Percentiles rank a stretch among this genome's conserved stretches.
Conservation (phyloP, 1,140 invertebrate species). For the Trissolcus basalis region DNA sequence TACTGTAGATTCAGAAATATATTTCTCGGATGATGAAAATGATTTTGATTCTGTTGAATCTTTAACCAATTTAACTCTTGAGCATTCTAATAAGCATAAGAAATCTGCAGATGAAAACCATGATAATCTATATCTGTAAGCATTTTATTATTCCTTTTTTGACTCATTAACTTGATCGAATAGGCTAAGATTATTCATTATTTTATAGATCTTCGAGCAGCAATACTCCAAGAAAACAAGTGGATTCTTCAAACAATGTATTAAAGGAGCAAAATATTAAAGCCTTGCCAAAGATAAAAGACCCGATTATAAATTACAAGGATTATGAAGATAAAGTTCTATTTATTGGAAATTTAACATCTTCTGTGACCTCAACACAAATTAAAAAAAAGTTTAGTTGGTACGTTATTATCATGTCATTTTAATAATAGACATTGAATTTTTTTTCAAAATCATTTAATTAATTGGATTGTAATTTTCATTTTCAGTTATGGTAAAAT, state of each 20-base stretch:
- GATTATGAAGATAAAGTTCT: slow-evolving; percentile 18
- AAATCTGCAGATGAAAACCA: neutral
- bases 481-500: slow-evolving; percentile 35
- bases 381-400: slow-evolving; percentile 25
- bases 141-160: too few relatives aligned
- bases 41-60: slow-evolving; percentile 1
- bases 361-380: slow-evolving; percentile 14
- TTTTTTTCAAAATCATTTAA: neutral
- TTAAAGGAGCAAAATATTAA: neutral
- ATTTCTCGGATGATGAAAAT: slow-evolving; percentile 31
- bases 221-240: neutral
- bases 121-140: slow-evolving; percentile 8
- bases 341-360: slow-evolving; percentile 32
- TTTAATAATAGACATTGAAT: neutral
- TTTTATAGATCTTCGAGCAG: neutral
- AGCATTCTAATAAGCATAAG: slow-evolving; percentile 18
- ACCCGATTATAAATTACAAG: slow-evolving; percentile 6
- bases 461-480: too few relatives aligned
- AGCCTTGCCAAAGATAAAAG: neutral
- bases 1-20: slow-evolving; percentile 12
- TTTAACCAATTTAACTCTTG: slow-evolving; percentile 32
- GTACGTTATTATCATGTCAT: slow-evolving; percentile 15
- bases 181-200: neutral
- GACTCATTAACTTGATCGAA: too few relatives aligned
- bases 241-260: neutral